Evolutionary conservation across 2,888 invertebrate species (phyloP).

Genomic region (Andricus curvator): DNA sequence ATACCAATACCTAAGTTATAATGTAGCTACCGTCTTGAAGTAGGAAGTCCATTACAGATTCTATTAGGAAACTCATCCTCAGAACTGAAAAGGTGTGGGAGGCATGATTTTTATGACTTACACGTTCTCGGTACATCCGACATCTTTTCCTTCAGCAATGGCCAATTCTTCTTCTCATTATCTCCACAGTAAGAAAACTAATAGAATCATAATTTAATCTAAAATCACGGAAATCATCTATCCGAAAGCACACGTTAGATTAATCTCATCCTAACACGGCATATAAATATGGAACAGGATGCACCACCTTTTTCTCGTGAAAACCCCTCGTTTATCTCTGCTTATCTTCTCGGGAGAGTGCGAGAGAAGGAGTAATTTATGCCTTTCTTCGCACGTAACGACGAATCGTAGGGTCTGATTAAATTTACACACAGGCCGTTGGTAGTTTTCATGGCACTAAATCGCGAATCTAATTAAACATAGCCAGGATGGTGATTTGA

Average conservation of each 20-base stretch:
- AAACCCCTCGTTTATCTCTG: constrained; percentile 27
- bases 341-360: constrained; percentile 5
- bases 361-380: constrained; percentile 25
- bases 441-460: constrained; percentile 3
- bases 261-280: constrained; percentile 9
- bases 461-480: neutral
- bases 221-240: constrained; percentile 17
- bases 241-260: neutral
- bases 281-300: constrained; percentile 9
- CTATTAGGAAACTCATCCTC: constrained; percentile 24
- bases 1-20: neutral
- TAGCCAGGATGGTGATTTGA: neutral
- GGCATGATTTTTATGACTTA: constrained; percentile 21
- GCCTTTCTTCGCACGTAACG: constrained; percentile 33
- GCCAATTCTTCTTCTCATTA: neutral
- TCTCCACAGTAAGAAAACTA: neutral
- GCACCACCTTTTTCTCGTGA: neutral
- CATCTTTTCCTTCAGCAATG: neutral
- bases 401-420: constrained; percentile 28
- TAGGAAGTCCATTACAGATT: constrained; percentile 7
- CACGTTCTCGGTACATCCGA: constrained; percentile 31
- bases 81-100: constrained; percentile 26
- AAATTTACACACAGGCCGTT: constrained; percentile 26
- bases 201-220: constrained; percentile 27
- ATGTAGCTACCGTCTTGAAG: neutral